Conservation (phyloP, 2,113 vertebrate genomes). For the Paraplagusia blochii region DNA sequence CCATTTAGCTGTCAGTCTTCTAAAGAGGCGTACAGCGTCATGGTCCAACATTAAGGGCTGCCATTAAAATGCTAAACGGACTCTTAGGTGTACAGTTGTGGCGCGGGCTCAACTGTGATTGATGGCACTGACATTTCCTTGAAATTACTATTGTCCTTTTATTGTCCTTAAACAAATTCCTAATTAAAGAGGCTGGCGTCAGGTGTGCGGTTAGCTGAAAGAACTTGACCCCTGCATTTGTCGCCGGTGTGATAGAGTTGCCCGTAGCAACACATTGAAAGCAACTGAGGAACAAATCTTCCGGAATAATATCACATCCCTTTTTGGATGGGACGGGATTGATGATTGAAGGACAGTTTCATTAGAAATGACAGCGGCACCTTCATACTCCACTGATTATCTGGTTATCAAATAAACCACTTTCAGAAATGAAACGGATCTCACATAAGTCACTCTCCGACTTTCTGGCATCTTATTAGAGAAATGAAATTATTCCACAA, state of each 20-base stretch:
- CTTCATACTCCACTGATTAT: conserved; percentile 4
- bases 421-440: conserved; percentile 31
- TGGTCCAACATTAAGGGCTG: conserved; percentile 43
- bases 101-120: conserved; percentile 71
- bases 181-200: conserved; percentile 77
- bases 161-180: conserved; percentile 78
- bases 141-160: conserved; percentile 72
- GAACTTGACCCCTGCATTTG: conserved; percentile 31
- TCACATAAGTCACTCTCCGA: conserved; percentile 9
- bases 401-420: conserved; percentile 16
- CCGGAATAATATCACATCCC: too few species aligned
- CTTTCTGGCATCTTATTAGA: conserved; percentile 38
- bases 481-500: conserved; percentile 9
- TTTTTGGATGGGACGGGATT: conserved; percentile 22
- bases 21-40: conserved; percentile 41
- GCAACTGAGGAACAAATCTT: conserved; percentile 26
- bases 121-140: conserved; percentile 80
- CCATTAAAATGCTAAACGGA: conserved; percentile 67
- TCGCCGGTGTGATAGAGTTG: conserved; percentile 39
- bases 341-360: conserved; percentile 33
- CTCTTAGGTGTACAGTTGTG: conserved; percentile 47
- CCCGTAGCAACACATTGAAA: conserved; percentile 42
- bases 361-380: conserved; percentile 16
- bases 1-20: conserved; percentile 43
- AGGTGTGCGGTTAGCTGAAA: conserved; percentile 56